Evolutionary conservation across 2,113 vertebrate species (phyloP).

Genomic region (Sylvia atricapilla): DNA sequence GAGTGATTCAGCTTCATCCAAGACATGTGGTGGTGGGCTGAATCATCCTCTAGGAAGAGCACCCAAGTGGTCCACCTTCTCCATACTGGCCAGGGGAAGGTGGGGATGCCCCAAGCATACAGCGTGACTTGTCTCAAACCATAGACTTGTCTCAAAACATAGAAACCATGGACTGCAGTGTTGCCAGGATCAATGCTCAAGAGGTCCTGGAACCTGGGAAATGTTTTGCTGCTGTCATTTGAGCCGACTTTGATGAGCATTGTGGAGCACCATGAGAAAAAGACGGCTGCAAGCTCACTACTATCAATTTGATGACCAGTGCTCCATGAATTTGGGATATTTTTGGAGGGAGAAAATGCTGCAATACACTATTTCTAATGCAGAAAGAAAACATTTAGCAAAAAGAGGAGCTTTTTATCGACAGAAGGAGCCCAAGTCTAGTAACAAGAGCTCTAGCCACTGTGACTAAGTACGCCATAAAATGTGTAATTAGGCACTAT

Average conservation of each 20-base stretch:
- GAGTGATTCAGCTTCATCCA: background rate
- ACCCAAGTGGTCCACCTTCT: background rate
- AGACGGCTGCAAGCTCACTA: background rate
- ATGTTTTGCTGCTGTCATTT: background rate
- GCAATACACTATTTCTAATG: background rate
- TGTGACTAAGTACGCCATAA: constrained; percentile 32
- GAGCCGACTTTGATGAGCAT: background rate
- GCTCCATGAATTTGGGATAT: background rate
- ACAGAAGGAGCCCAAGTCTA: constrained; percentile 19
- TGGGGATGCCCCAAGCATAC: background rate
- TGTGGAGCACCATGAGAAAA: background rate
- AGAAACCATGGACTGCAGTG: background rate
- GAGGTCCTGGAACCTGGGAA: background rate
- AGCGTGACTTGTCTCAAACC: background rate
- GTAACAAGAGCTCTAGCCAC: constrained; percentile 17
- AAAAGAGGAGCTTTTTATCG: background rate
- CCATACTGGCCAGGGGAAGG: fast-evolving
- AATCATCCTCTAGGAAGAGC: background rate
- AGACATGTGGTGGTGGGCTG: background rate
- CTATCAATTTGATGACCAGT: background rate
- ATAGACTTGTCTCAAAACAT: no score
- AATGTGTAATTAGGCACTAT: constrained; percentile 58
- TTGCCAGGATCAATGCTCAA: background rate
- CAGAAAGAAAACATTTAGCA: background rate
- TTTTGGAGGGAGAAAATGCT: background rate